Base-by-base conservation (phyloP, 2,888 invertebrate genomes). In the Diaprepes abbreviatus region DNA sequence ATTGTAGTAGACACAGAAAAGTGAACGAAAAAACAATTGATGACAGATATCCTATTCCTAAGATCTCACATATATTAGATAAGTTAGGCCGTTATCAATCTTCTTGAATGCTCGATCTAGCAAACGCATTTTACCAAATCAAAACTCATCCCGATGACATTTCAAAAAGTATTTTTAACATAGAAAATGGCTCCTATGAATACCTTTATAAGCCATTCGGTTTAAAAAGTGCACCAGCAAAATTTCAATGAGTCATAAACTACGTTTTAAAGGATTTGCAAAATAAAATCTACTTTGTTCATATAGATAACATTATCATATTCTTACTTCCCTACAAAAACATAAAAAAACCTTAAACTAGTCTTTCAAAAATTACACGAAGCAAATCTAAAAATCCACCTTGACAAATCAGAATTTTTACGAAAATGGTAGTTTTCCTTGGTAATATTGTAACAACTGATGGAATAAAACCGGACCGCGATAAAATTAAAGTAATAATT, bases 61-160 rank as follows among this genome's bases (percentile, higher is more conserved):
- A 64, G 14, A 73, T 81, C 12, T 70, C 77, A 14, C 78, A 79
- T 64, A 75, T 76, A 6, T 54, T 78, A 24, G 76, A 76, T 24
- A 77, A 76, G 33, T 33, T 77, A 65, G 76, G 77, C 14, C 73
- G 50, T 70, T 76, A 71, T 33, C 62, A 35, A n/a, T 77, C 76
- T 40, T 78, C 77, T 50, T 60, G 74, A 0, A 77, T 75, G 1
- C 50, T 78, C 4, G 77, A 77, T 60, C 45, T 78, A 7, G 75
- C 70, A 33, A 73, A 70, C 28, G 79, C 77, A 6, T 80, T 78
- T 31, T 76, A 76, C 33, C 81, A 82, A 66, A 76, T 81, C 6
- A 74, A 75, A 55, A 72, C 77, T 69, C 33, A 70, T 48, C 65
- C 66, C 1, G 6, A 72, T 68, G 66, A 64, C 10, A 74, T 75